Evolutionary conservation across 2,888 invertebrate genomes (phyloP), one percentile per base, ranked within the genome.

Genomic region (Bimastos eiseni): DNA sequence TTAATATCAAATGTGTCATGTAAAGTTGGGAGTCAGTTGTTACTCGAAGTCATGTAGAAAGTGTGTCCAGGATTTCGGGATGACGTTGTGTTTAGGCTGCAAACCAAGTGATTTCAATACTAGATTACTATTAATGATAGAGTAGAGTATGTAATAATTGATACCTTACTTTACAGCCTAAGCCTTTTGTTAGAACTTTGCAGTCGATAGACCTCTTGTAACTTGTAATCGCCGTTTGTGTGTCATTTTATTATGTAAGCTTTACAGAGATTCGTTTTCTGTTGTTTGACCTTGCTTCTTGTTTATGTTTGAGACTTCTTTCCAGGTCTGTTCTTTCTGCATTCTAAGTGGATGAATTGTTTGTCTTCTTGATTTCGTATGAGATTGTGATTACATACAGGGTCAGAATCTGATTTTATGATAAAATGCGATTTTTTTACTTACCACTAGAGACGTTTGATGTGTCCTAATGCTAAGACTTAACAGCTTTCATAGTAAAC

Each of bases 301-400:
- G 30, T 30, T 70, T 30, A 30, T 70, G 70, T 70, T 70, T 70
- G 8, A 70, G 70, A 70, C 70, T 70, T 55, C 17, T n/a, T n/a
- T n/a, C 30, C 19, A 70, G 70, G 70, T 70, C 70, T 49, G 70
- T 70, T 70, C 70, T 70, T 70, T 70, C 70, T 70, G 70, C 70
- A n/a, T 70, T 70, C n/a, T 70, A 70, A 70, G 70, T n/a, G n/a
- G 70, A 30, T 70, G 70, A 70, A 70, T n/a, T 70, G 70, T 49
- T 49, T 70, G 30, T 70, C 70, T n/a, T 70, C 70, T 70, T 70
- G 70, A 70, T 70, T 70, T 70, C 70, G n/a, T n/a, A 70, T 86
- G 86, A 37, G 86, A 86, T 86, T 86, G 86, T 86, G 86, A 86
- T 86, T 36, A 86, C 37, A 86, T 86, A 86, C 86, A 86, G 86